phyloP scores from a whole-genome alignment of 1,140 invertebrate species.

The Diuraphis noxia region DNA sequence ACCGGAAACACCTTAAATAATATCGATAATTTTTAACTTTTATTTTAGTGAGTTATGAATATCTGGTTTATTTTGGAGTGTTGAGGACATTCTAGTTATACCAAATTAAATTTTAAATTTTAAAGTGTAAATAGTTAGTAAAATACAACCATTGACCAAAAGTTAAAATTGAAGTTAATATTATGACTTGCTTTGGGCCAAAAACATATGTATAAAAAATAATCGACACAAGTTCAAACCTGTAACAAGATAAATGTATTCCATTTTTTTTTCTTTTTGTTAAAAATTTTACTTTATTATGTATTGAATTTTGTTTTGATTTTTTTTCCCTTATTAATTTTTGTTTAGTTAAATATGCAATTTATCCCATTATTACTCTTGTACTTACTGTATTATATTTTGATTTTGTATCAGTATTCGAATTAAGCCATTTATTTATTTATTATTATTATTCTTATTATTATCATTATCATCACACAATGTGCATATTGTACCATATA shows the following conservation, averaged over 20 bases:
- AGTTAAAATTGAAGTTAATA: conserved; percentile 28
- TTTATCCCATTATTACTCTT: neutral
- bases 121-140: conserved; percentile 29
- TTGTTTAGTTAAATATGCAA: conserved; percentile 11
- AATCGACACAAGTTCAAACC: conserved; percentile 24
- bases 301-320: neutral
- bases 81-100: neutral
- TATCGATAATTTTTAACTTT: neutral
- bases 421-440: neutral
- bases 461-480: conserved; percentile 4
- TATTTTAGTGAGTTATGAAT: conserved; percentile 44
- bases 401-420: conserved; percentile 14
- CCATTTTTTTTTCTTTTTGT: neutral
- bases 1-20: conserved; percentile 49
- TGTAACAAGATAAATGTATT: conserved; percentile 26
- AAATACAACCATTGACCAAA: conserved; percentile 38
- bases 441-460: neutral
- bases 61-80: conserved; percentile 33
- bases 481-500: neutral
- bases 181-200: conserved; percentile 23
- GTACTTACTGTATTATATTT: conserved; percentile 36
- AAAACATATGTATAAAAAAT: conserved; percentile 37
- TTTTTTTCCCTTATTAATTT: conserved; percentile 16
- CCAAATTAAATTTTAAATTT: conserved; percentile 42
- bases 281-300: conserved; percentile 1